Evolutionary conservation across 1,140 invertebrate genomes (phyloP).

Genomic region (Gonatopus flavifemur): DNA sequence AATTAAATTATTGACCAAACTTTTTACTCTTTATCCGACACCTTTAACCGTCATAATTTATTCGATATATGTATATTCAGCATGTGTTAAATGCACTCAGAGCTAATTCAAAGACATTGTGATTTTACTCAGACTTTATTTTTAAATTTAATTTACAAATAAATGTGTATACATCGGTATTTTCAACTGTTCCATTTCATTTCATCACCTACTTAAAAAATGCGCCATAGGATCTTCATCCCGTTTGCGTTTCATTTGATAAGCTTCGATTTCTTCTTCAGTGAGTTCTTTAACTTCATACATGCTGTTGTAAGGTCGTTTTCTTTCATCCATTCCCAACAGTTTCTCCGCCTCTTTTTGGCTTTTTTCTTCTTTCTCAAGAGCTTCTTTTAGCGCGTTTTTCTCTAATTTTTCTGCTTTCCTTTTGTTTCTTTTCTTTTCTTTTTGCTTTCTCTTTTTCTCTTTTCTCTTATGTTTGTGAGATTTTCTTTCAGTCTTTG

Average conservation of each 20-base stretch:
- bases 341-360: slow-evolving; percentile 67
- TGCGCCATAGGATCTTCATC: slow-evolving; percentile 91
- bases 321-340: slow-evolving; percentile 81
- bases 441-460: slow-evolving; percentile 64
- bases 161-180: too few relatives aligned
- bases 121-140: too few relatives aligned
- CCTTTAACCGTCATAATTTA: too few relatives aligned
- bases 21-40: too few relatives aligned
- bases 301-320: slow-evolving; percentile 90
- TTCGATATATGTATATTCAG: too few relatives aligned
- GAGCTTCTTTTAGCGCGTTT: slow-evolving; percentile 61
- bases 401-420: slow-evolving; percentile 61
- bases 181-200: too few relatives aligned
- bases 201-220: slow-evolving; percentile 55
- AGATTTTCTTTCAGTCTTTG: slow-evolving; percentile 29
- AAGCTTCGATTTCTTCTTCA: slow-evolving; percentile 92
- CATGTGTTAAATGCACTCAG: too few relatives aligned
- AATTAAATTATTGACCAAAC: too few relatives aligned
- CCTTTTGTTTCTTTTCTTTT: slow-evolving; percentile 70
- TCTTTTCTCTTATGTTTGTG: slow-evolving; percentile 59
- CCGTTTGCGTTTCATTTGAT: slow-evolving; percentile 79
- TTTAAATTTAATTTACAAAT: too few relatives aligned
- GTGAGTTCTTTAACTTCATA: slow-evolving; percentile 80
- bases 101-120: too few relatives aligned
- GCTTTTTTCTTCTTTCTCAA: slow-evolving; percentile 67